Conservation (phyloP, 2,113 vertebrate genomes). For the Romanogobio albipinnatus region DNA sequence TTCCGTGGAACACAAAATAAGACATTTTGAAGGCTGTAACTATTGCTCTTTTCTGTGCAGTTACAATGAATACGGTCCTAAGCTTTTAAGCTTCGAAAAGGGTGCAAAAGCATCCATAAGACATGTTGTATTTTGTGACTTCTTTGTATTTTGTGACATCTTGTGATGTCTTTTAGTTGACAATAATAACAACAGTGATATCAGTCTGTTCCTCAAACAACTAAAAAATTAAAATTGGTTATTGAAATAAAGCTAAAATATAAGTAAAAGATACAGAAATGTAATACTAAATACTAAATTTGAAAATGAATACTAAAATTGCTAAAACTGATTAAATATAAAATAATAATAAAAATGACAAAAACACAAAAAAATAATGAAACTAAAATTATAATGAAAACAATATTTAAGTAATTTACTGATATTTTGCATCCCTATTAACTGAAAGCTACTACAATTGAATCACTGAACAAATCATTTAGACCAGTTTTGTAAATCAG, state of each 20-base stretch:
- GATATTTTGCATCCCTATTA: background rate
- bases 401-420: background rate
- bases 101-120: no score
- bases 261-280: background rate
- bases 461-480: background rate
- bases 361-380: background rate
- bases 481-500: background rate
- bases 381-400: background rate
- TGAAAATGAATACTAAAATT: no score
- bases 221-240: background rate
- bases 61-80: no score
- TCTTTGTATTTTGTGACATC: no score
- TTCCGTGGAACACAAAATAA: background rate
- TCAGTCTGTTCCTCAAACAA: no score
- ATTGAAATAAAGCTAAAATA: background rate
- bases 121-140: no score
- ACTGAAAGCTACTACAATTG: background rate
- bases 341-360: background rate
- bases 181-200: no score
- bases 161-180: no score
- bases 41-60: background rate
- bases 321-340: no score
- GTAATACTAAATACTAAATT: no score
- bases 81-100: no score
- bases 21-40: background rate